These are phyloP conservation scores for Chelonus insularis DNA, from an alignment of 1,140 invertebrate genomes.

Conservation along the genomic window DNA sequence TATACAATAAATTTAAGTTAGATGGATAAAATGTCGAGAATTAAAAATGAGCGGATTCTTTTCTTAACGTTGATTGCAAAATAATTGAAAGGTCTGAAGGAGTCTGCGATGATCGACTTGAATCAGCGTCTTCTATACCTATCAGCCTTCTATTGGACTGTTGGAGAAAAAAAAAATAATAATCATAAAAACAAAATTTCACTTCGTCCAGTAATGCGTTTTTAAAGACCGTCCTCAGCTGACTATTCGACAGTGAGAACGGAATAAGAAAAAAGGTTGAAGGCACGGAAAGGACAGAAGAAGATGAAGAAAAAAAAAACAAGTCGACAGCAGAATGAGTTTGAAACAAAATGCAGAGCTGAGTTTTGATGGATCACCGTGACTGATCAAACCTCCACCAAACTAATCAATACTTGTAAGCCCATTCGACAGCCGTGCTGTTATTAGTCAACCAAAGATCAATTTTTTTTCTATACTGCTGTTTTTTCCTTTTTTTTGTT, in stretches of 20 bases:
- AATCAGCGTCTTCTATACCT: conserved; percentile 35
- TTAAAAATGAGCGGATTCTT: neutral
- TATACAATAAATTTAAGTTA: neutral
- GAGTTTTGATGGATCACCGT: conserved; percentile 49
- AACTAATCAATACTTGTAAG: conserved; percentile 52
- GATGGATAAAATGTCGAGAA: neutral
- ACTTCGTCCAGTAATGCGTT: conserved; percentile 50
- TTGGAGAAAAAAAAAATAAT: conserved; percentile 8
- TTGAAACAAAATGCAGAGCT: conserved; percentile 21
- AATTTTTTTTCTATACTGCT: neutral
- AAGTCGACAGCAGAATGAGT: conserved; percentile 14
- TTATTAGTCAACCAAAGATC: no score
- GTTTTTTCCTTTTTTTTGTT: neutral
- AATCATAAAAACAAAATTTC: conserved; percentile 20
- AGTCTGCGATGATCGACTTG: conserved; percentile 34
- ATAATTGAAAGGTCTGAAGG: conserved; percentile 52
- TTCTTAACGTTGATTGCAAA: conserved; percentile 43
- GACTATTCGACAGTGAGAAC: conserved; percentile 19
- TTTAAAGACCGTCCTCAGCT: conserved; percentile 51
- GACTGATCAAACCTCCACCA: conserved; percentile 44
- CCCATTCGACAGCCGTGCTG: neutral
- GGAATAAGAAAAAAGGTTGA: conserved; percentile 26
- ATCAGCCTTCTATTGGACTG: conserved; percentile 48
- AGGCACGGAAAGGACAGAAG: conserved; percentile 2
- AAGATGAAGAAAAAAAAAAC: conserved; percentile 16